A percentile compares a stretch with the other conserved stretches of the same genome.
These are phyloP conservation scores for Heterodera carotae DNA, from an alignment of 1,140 invertebrate species.

Conservation along the genomic window DNA sequence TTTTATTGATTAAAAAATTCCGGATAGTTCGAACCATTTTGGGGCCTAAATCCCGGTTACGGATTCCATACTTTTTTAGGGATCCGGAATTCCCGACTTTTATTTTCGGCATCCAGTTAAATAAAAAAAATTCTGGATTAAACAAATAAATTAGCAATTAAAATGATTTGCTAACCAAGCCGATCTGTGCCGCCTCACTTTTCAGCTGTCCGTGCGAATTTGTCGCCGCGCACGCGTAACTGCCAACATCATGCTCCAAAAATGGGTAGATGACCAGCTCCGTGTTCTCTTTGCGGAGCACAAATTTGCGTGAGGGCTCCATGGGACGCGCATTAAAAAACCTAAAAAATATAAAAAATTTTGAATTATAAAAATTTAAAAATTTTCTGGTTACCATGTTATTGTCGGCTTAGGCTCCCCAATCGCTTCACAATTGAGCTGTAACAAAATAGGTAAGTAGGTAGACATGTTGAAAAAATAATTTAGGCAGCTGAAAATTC, in stretches of 20 bases:
- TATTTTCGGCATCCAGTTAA: too few species aligned
- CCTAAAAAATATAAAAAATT: conserved; percentile 11
- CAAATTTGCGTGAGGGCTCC: conserved; percentile 51
- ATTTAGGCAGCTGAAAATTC: too few species aligned
- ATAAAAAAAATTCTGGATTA: too few species aligned
- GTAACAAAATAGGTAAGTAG: not conserved
- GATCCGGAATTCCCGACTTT: too few species aligned
- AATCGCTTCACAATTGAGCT: conserved; percentile 55
- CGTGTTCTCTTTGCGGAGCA: conserved; percentile 46
- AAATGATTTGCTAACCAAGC: not conserved
- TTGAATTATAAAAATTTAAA: not conserved
- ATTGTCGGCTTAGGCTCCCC: conserved; percentile 58
- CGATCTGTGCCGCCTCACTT: conserved; percentile 36
- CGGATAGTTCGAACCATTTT: too few species aligned
- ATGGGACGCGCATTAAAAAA: conserved; percentile 50
- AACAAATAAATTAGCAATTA: not conserved
- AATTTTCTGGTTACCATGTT: conserved; percentile 39
- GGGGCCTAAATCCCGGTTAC: too few species aligned
- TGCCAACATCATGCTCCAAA: conserved; percentile 62
- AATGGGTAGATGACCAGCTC: conserved; percentile 63
- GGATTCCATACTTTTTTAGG: too few species aligned
- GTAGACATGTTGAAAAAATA: too few species aligned
- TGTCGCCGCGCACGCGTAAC: conserved; percentile 55
- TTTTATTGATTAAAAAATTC: too few species aligned
- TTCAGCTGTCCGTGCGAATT: conserved; percentile 49